Conservation (phyloP, 2,113 vertebrate species). For the Mustela nigripes region DNA sequence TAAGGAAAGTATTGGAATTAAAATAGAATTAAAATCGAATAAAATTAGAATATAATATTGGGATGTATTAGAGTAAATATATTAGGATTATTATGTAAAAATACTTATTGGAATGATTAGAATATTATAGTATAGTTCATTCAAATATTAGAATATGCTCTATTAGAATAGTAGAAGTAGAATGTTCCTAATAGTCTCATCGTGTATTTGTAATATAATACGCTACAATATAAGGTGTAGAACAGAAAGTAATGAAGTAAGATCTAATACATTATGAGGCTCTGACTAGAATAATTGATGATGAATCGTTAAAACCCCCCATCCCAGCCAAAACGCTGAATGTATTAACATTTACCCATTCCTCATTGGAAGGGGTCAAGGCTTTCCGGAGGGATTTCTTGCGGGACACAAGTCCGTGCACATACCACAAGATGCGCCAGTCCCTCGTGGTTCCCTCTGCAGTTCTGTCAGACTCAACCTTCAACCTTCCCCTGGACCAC, state of each 20-base stretch:
- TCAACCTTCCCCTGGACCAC: not conserved
- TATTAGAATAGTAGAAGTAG: not conserved
- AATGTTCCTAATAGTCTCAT: not conserved
- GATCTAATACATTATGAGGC: not conserved
- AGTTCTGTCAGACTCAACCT: too few species aligned
- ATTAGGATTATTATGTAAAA: too few species aligned
- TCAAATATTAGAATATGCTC: too few species aligned
- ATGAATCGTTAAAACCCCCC: accelerated
- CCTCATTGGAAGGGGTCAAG: not conserved
- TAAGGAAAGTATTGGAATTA: not conserved
- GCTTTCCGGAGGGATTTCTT: not conserved
- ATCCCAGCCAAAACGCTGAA: accelerated
- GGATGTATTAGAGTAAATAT: too few species aligned
- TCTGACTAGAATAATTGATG: not conserved
- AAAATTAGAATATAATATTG: not conserved
- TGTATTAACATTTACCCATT: accelerated
- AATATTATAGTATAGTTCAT: not conserved
- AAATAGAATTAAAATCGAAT: not conserved
- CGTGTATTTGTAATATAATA: too few species aligned
- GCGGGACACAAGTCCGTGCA: accelerated
- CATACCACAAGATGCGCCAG: accelerated
- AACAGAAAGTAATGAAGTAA: not conserved
- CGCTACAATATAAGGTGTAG: too few species aligned
- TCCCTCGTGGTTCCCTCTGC: not conserved
- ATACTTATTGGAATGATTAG: not conserved